Base-by-base conservation (phyloP, 2,888 invertebrate genomes). In the Chloromyia formosa region DNA sequence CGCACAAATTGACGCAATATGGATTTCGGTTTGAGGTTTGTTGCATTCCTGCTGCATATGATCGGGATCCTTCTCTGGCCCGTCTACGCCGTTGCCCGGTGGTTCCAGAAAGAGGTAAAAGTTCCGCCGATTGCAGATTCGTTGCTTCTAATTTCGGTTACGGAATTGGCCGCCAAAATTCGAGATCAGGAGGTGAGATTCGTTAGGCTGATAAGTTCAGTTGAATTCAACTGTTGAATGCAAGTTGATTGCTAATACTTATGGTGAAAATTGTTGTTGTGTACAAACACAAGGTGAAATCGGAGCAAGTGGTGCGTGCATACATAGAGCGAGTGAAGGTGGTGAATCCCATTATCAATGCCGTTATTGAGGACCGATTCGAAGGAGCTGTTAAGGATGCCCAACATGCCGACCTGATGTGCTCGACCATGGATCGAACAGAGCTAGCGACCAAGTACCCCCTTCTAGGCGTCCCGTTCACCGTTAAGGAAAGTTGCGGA, bases 401-500 rank as follows among this genome's bases (percentile, higher is more conserved):
- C 0, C 83, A 83, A 61, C 82, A 82, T 5, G 87, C 89, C 0
- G 94, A 94, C 83, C 79, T 82, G 20, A 75, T 82, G 0, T 81
- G 84, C 9, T 4, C 45, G 1, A 18, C 56, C 10, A 76, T 77
- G 16, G 76, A 77, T 7, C 74, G 76, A 3, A 58, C 75, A 0
- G 81, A 82, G 20, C 81, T 90, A 62, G 82, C 86, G 0, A 82
- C 81, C 1, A 85, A 87, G 18, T 87, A 88, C 77, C 95, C 95
- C 0, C 85, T 95, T 72, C 86, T 95, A 0, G 95, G 95, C 0
- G 89, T 95, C 18, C 95, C 95, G 0, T 88, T 94, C 60, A 93
- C 94, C 1, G 90, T 93, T 0, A 95, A 95, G 82, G 94, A 94
- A 83, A 91, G 92, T 79, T 92, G 94, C 80, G 88, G 88, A 0